Evolutionary conservation across 37 sponge, comb jelly and placozoan species (phyloP), one percentile per base, ranked within the genome.

Genomic region (Mnemiopsis leidyi): DNA sequence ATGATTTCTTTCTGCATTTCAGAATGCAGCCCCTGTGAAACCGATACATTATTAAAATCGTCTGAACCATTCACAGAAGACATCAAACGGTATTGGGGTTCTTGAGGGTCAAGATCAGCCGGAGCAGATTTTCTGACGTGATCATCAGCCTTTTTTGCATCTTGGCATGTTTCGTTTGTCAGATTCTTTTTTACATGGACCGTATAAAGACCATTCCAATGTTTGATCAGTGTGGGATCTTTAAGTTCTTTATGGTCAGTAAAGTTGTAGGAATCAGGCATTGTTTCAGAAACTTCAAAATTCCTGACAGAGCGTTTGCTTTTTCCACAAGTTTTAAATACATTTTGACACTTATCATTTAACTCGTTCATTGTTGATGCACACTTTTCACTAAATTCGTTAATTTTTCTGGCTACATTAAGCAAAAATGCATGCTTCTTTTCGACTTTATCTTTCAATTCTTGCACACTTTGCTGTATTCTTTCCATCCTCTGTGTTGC

Each of bases 371-470:
- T 85, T 3, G 61, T 38, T 38, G 23, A 0, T 35, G 2, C 9
- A 26, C 90, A 85, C 48, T 85, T 85, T 9, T 40, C 48, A 18
- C 7, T 26, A 40, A 85, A 85, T 33, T 21, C 26, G 61, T 85
- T 39, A 2, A 85, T 26, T 25, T 85, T 85, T 25, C 61, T 38
- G 26, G 36, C 30, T 0, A 85, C 16, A 40, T 26, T 85, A 7
- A 40, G 39, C 61, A 38, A 25, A 26, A 40, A 85, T 36, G 61
- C 24, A 37, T 85, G 29, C 61, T 85, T 85, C 0, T 85, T 40
- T 23, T 40, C 61, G 2, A 85, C 9, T 0, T 85, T 23, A 2
- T 39, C 39, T 39, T 26, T 21, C 0, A 39, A 9, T n/a, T 25
- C 61, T 1, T 38, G 20, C 2, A 85, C 25, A 1, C 39, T 85